These are phyloP conservation scores for Leptocoma aspasia DNA, from an alignment of 2,113 vertebrate genomes.

Conservation along the genomic window DNA sequence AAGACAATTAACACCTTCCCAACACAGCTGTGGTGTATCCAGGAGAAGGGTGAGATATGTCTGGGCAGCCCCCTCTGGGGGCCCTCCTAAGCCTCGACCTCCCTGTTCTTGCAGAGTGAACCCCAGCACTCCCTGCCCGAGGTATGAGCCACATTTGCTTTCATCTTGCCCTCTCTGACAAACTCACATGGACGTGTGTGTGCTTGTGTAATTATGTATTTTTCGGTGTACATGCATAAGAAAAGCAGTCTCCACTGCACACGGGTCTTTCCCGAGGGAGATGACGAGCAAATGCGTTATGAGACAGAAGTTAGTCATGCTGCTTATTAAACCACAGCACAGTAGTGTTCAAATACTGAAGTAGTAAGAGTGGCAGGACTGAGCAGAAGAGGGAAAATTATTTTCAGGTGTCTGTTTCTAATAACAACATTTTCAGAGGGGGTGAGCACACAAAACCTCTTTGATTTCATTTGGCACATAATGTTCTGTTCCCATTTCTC, in stretches of 20 bases:
- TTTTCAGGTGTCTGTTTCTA: not conserved
- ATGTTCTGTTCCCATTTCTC: not conserved
- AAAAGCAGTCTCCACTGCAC: not conserved
- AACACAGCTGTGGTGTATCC: not conserved
- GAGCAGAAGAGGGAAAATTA: not conserved
- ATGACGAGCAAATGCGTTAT: not conserved
- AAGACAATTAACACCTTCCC: not conserved
- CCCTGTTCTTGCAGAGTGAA: fast-evolving
- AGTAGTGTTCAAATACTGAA: not conserved
- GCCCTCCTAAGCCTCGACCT: fast-evolving
- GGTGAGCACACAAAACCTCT: not conserved
- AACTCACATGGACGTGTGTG: not conserved
- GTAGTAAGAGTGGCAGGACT: not conserved
- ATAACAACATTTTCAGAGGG: not conserved
- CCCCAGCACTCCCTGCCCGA: not conserved
- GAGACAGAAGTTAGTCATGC: not conserved
- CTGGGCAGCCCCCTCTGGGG: not conserved
- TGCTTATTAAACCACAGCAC: not conserved
- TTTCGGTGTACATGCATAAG: not conserved
- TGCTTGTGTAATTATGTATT: not conserved
- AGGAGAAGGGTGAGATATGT: not conserved
- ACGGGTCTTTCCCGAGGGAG: not conserved
- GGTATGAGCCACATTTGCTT: not conserved
- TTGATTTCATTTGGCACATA: not conserved
- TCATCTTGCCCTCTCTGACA: not conserved